These are phyloP conservation scores for Neodiprion lecontei DNA, from an alignment of 1,140 invertebrate genomes.

Conservation along the genomic window DNA sequence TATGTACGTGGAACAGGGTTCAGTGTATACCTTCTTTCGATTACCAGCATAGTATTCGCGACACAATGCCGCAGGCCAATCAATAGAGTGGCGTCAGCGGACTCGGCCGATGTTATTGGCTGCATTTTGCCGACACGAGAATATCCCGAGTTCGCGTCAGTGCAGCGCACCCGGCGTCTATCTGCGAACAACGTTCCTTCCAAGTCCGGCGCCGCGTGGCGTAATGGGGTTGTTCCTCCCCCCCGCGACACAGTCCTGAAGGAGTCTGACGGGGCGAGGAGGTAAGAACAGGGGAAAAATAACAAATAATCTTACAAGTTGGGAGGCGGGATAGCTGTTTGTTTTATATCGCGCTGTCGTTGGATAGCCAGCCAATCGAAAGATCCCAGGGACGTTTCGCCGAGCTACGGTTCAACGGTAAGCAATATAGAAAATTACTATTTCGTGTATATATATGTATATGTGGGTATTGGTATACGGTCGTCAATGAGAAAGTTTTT, in stretches of 20 bases:
- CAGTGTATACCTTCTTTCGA: neutral
- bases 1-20: too few species aligned
- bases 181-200: neutral
- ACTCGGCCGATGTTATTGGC: neutral
- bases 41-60: neutral
- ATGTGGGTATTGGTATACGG: too few species aligned
- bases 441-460: neutral
- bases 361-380: neutral
- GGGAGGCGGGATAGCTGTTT: too few species aligned
- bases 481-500: too few species aligned
- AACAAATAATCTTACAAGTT: neutral
- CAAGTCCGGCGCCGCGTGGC: neutral
- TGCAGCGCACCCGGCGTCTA: neutral
- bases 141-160: neutral
- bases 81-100: neutral
- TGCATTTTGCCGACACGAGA: constrained; percentile 1
- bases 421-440: neutral
- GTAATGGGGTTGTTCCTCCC: neutral
- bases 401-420: neutral
- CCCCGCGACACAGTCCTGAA: neutral
- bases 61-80: constrained; percentile 6
- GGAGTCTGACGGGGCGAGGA: neutral
- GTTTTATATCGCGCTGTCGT: too few species aligned
- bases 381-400: neutral
- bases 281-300: neutral